Conservation (phyloP, 2,797 vertebrate genomes). For the Semotilus atromaculatus region DNA sequence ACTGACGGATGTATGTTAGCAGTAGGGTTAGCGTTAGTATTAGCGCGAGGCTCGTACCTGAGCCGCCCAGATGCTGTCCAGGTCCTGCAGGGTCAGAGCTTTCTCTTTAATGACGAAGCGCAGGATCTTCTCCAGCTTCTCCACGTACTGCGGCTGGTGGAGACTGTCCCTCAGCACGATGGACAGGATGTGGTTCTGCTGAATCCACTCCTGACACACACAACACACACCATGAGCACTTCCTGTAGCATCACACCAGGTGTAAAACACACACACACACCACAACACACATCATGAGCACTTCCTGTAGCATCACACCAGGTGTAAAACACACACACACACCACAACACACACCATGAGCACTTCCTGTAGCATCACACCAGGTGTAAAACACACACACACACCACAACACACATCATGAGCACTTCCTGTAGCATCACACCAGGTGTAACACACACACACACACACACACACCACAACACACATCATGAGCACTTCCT, state of each 20-base stretch:
- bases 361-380: too few relatives aligned
- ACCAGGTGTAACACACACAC: too few relatives aligned
- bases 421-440: too few relatives aligned
- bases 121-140: constrained; percentile 98
- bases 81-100: constrained; percentile 95
- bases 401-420: too few relatives aligned
- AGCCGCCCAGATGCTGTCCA: constrained; percentile 99
- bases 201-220: constrained; percentile 93
- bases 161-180: constrained; percentile 97
- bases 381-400: too few relatives aligned
- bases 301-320: too few relatives aligned
- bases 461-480: too few relatives aligned
- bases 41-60: constrained; percentile 75
- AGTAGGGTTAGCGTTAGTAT: too few relatives aligned
- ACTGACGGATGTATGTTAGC: neutral
- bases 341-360: too few relatives aligned
- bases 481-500: too few relatives aligned
- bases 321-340: too few relatives aligned
- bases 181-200: constrained; percentile 97
- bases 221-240: neutral
- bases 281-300: too few relatives aligned
- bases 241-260: neutral
- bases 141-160: constrained; percentile 98
- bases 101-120: constrained; percentile 99
- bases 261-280: neutral